A percentile compares a stretch with the other conserved stretches of the same genome.
Conservation (phyloP, 2,113 vertebrate species). For the Anguilla rostrata region DNA sequence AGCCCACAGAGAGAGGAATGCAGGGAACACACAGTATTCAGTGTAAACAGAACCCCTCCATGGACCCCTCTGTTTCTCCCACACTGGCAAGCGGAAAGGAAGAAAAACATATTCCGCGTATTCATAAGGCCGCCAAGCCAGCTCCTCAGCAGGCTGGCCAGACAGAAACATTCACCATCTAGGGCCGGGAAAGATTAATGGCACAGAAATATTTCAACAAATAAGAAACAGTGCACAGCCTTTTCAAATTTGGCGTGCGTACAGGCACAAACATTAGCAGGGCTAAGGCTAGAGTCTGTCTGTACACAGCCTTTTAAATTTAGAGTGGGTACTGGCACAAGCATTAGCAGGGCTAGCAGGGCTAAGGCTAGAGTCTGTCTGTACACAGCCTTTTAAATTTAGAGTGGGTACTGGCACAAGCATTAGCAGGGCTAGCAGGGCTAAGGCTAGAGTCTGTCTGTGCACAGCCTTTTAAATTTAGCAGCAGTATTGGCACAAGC, state of each 20-base stretch:
- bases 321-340: no score
- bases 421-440: no score
- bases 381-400: no score
- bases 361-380: no score
- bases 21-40: not conserved
- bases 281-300: not conserved
- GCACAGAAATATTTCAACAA: not conserved
- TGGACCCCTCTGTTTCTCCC: not conserved
- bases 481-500: no score
- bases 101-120: constrained; percentile 4
- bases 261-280: not conserved
- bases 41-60: not conserved
- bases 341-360: no score
- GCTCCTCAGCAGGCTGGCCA: not conserved
- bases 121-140: not conserved
- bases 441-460: no score
- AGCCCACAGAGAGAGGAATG: constrained; percentile 47
- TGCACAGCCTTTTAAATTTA: no score
- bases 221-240: not conserved
- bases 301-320: no score
- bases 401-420: no score
- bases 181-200: not conserved
- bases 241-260: not conserved
- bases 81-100: not conserved
- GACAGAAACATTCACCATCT: not conserved